Evolutionary conservation across 1,140 invertebrate genomes (phyloP).

Genomic region (Drosophila lini): DNA sequence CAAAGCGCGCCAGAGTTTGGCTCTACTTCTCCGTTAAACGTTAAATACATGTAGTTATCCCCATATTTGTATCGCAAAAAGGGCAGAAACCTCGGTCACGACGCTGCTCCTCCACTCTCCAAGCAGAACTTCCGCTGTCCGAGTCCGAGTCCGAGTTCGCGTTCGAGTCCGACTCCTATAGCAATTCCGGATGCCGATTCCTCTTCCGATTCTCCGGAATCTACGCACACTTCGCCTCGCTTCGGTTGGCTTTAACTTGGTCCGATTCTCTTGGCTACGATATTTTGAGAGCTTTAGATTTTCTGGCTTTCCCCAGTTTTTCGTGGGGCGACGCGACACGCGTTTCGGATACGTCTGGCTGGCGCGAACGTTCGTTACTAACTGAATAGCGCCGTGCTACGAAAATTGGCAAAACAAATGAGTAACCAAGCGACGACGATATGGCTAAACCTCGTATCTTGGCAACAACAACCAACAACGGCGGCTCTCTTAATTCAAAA

Average conservation of each 20-base stretch:
- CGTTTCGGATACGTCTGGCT: constrained; percentile 50
- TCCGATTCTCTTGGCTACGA: constrained; percentile 16
- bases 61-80: constrained; percentile 34
- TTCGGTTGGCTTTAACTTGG: constrained; percentile 33
- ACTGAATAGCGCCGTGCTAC: constrained; percentile 66
- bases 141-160: constrained; percentile 13
- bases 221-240: constrained; percentile 42
- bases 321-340: constrained; percentile 18
- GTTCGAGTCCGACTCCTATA: neutral
- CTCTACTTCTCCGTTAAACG: constrained; percentile 31
- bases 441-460: constrained; percentile 66
- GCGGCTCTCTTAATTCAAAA: constrained; percentile 23
- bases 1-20: constrained; percentile 45
- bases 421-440: constrained; percentile 73
- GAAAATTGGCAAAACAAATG: constrained; percentile 82
- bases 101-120: constrained; percentile 51
- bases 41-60: constrained; percentile 28
- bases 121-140: constrained; percentile 72
- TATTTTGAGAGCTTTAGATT: constrained; percentile 23
- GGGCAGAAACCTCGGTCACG: constrained; percentile 75
- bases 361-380: constrained; percentile 68
- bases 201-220: constrained; percentile 30
- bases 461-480: constrained; percentile 64
- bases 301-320: constrained; percentile 49
- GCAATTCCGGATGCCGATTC: constrained; percentile 13